Evolutionary conservation across 2,797 vertebrate genomes (phyloP), one percentile per base, ranked within the genome.

Genomic region (Acridotheres tristis): DNA sequence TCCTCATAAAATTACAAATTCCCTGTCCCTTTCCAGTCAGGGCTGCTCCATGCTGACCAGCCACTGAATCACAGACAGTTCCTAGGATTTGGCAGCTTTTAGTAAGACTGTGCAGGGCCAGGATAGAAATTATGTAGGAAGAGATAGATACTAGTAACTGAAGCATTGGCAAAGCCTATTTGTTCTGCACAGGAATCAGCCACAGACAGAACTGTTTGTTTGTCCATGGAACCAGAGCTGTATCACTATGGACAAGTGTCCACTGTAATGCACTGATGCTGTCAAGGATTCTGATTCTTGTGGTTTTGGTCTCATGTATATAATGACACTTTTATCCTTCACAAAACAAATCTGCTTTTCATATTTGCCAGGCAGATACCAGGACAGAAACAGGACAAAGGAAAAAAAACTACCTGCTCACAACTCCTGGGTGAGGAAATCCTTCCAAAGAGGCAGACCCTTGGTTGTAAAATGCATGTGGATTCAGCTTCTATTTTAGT

Each of bases 401-500:
- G 50, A 15, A 45, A 81, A 81, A 77, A 63, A 57, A 29, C 22
- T 59, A 81, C 47, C 82, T 75, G 66, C 42, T 83, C 65, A 62
- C 21, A 75, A 38, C 36, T 85, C 30, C 81, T 47, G 66, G 27
- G 51, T 76, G 55, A 96, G 17, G n/a, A 88, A 92, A 66, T 66
- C 51, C 66, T 89, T 88, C 69, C 47, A 17, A 65, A 66, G 62
- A 40, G 76, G 76, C 89, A 95, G 36, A 88, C 25, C 26, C 40
- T 90, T 81, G 87, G 87, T 94, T 95, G 80, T 93, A 82, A 88
- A 94, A 92, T 32, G 76, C 94, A 82, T 1, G 1, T 76, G 53
- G 69, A 90, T 92, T 91, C 79, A 93, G 91, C 93, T 93, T 96
- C 83, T 63, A 48, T 86, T 94, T 79, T 92, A 96, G 68, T 84